Evolutionary conservation across 2,113 vertebrate genomes (phyloP), one percentile per base, ranked within the genome.

Genomic region (Danio rerio): DNA sequence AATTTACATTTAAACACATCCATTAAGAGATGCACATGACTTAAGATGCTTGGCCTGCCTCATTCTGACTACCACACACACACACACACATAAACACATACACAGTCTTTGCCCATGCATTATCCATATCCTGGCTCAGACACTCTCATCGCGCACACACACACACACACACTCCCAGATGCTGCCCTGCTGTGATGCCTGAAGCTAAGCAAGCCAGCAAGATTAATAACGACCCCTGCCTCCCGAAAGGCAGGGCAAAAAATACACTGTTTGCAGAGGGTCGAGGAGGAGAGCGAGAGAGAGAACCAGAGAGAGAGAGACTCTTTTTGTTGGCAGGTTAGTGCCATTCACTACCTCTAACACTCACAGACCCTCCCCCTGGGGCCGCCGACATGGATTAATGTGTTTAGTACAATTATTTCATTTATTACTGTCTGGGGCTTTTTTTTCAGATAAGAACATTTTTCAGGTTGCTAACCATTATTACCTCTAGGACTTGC

Each of bases 181-280:
- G 86, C 88, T 87, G 91, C 88, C 91, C 90, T 88, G 88, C 93
- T 92, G 91, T 90, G 92, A 85, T 85, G 92, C 92, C 92, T 92
- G 91, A 91, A 94, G 93, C 90, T 89, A 91, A 89, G 90, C 90
- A 91, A 93, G 92, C 91, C 86, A 89, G 90, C 89, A 92, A 93
- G 92, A 94, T 94, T 94, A 93, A 94, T 94, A 93, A 92, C 91
- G 92, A 93, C 90, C 93, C 88, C 87, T 92, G 89, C 89, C 89
- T 93, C 92, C 91, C 92, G 86, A 89, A 81, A 91, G 93, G 92
- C 91, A 91, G 85, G 89, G 89, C 89, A 91, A 92, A 92, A 94
- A 93, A 93, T 91, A 92, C 92, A 92, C 91, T 92, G 92, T 93
- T 93, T 91, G 91, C 88, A 87, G 89, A 91, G 91, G 78, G 70